Conservation (phyloP, 2,113 vertebrate genomes). For the Tor tambroides region DNA sequence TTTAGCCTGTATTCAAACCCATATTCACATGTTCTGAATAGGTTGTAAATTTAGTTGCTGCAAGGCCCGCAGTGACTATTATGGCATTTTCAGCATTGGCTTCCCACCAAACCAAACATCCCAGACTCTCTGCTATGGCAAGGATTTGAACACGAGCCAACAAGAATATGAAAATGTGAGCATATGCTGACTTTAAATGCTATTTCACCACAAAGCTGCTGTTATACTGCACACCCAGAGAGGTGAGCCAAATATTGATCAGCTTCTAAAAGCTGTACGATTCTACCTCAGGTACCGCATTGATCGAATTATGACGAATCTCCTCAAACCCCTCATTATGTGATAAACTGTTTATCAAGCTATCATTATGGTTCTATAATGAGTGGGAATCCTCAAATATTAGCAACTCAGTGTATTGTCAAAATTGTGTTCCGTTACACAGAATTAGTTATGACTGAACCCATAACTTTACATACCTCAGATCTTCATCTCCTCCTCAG, state of each 20-base stretch:
- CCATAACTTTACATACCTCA: background rate
- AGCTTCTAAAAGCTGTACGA: background rate
- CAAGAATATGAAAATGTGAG: slow-evolving; percentile 2
- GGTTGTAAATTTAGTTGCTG: background rate
- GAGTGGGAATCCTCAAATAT: background rate
- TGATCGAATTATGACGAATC: background rate
- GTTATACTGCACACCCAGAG: background rate
- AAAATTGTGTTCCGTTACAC: background rate
- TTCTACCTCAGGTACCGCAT: background rate
- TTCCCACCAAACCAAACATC: slow-evolving; percentile 28
- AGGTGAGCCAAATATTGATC: slow-evolving; percentile 5
- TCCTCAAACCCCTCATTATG: background rate
- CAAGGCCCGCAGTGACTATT: slow-evolving; percentile 15
- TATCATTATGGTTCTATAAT: background rate
- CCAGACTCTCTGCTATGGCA: background rate
- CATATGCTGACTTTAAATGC: slow-evolving; percentile 7
- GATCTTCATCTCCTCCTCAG: background rate
- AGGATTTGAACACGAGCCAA: slow-evolving; percentile 1
- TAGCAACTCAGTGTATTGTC: background rate
- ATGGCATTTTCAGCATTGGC: slow-evolving; percentile 8
- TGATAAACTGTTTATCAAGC: background rate
- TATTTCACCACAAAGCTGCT: background rate
- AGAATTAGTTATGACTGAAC: background rate
- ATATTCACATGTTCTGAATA: background rate
- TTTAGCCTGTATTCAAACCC: background rate